Evolutionary conservation across 2,113 vertebrate species (phyloP).

Genomic region (Tursiops truncatus): DNA sequence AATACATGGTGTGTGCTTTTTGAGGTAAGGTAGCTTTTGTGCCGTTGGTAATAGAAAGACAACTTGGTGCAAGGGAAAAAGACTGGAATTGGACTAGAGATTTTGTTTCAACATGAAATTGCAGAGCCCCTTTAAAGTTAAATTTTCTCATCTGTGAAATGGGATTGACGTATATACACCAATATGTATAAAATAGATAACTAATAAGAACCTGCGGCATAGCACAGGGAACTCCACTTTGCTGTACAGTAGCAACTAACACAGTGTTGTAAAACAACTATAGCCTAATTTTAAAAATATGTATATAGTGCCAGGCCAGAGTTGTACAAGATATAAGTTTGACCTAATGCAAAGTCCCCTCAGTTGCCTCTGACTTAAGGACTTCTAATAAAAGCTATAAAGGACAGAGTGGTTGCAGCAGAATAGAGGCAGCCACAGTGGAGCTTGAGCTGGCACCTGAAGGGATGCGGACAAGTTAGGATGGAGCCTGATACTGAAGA

Average conservation of each 20-base stretch:
- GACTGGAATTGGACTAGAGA: neutral
- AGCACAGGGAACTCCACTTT: too few relatives aligned
- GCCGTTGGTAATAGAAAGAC: neutral
- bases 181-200: too few relatives aligned
- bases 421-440: neutral
- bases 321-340: neutral
- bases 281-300: too few relatives aligned
- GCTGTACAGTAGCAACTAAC: too few relatives aligned
- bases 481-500: neutral
- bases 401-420: neutral
- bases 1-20: neutral
- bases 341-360: neutral
- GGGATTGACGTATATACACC: neutral
- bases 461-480: neutral
- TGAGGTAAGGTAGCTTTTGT: neutral
- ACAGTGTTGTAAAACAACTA: too few relatives aligned
- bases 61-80: neutral
- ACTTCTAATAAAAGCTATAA: neutral
- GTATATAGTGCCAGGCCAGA: neutral
- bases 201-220: too few relatives aligned
- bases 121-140: neutral
- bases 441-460: neutral
- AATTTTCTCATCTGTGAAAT: neutral
- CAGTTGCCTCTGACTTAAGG: neutral
- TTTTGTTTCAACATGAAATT: neutral